Evolutionary conservation across 2,888 invertebrate genomes (phyloP), one percentile per base, ranked within the genome.

Genomic region (Tachina lurida): DNA sequence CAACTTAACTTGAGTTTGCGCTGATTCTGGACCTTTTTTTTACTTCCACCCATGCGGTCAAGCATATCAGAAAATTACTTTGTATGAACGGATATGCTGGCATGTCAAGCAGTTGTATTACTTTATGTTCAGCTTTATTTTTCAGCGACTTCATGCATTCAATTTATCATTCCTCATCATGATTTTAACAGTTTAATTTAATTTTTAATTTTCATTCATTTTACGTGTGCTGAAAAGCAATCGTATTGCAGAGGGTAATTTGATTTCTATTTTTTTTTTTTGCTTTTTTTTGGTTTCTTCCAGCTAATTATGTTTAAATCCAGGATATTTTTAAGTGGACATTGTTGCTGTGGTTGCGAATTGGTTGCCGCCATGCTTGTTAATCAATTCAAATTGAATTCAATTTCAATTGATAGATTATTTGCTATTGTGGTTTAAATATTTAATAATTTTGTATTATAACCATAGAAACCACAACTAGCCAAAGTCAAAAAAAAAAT

Each of bases 171-270:
- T n/a, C 67, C 17, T 77, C 74, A 74, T 79, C 79, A 75, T 83
- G 82, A 79, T 78, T 82, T 82, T 71, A 83, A 79, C 79, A 80
- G 71, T 76, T 86, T 79, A 83, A 86, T 86, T 83, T 73, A 75
- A 76, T 80, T 86, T 83, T 86, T 79, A 79, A 86, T 79, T 83
- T 83, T 68, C 76, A 76, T 80, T 86, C 79, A 83, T 74, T 80
- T 73, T 83, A 80, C 83, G 86, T 80, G 86, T 73, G 76, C 73
- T 83, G 83, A 79, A 83, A 83, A 86, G 83, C 79, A 86, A 83
- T 80, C 67, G 58, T 68, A 73, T 77, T 80, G 22, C 62, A 76
- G 70, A 31, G 7, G 7, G 67, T 73, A 75, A 86, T 80, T 84
- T 63, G 76, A 80, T 80, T 80, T 83, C 45, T 67, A 60, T 68